These are phyloP conservation scores for Notodonta ziczac DNA, from an alignment of 2,888 invertebrate genomes.

Conservation along the genomic window DNA sequence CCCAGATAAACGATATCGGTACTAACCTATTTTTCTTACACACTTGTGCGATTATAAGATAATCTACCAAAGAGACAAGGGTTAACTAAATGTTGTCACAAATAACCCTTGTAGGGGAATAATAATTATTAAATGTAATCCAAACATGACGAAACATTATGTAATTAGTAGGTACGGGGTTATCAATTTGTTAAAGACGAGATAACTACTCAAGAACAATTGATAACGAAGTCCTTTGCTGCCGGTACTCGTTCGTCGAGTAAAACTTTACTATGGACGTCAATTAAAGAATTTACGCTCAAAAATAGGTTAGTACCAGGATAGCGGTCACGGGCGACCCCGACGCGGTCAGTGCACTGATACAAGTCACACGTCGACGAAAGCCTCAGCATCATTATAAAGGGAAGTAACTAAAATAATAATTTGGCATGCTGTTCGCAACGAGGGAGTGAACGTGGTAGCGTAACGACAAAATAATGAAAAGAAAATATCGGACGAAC, in stretches of 20 bases:
- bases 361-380: slow-evolving; percentile 83
- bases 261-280: slow-evolving; percentile 26
- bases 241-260: slow-evolving; percentile 15
- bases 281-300: slow-evolving; percentile 41
- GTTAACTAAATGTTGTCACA: no score
- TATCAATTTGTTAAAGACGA: slow-evolving; percentile 15
- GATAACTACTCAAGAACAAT: slow-evolving; percentile 7
- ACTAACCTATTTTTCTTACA: slow-evolving; percentile 64
- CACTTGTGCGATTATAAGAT: neutral
- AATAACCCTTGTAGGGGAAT: no score
- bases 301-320: slow-evolving; percentile 80
- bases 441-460: slow-evolving; percentile 84
- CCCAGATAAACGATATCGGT: slow-evolving; percentile 63
- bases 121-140: slow-evolving; percentile 4
- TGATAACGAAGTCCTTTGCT: slow-evolving; percentile 16
- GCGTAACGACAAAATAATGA: slow-evolving; percentile 76
- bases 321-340: slow-evolving; percentile 75
- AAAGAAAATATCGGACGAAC: slow-evolving; percentile 68
- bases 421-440: slow-evolving; percentile 83
- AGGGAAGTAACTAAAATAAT: slow-evolving; percentile 76
- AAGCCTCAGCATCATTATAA: slow-evolving; percentile 83
- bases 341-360: slow-evolving; percentile 81
- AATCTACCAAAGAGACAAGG: neutral
- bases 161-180: slow-evolving; percentile 10
- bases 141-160: slow-evolving; percentile 12